These are phyloP conservation scores for Aphaenogaster rudis DNA, from an alignment of 1,140 invertebrate genomes.

Conservation along the genomic window DNA sequence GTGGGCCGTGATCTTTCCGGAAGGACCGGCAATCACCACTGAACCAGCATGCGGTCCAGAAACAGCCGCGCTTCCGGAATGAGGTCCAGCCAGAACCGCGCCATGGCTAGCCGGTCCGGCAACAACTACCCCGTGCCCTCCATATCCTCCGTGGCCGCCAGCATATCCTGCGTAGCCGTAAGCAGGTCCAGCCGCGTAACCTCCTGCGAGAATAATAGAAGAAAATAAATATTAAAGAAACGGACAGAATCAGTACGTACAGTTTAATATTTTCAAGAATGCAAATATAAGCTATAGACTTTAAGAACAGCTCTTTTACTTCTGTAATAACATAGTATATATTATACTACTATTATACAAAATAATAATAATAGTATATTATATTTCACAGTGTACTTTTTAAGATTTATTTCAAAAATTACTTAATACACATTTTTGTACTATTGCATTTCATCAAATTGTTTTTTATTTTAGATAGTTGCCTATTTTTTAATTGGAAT, in stretches of 20 bases:
- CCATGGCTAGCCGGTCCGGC: slow-evolving; percentile 80
- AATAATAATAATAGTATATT: not conserved
- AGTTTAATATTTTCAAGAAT: slow-evolving; percentile 2
- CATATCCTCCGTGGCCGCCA: slow-evolving; percentile 70
- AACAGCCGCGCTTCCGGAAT: slow-evolving; percentile 82
- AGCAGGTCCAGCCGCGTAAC: slow-evolving; percentile 63
- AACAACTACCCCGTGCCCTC: slow-evolving; percentile 74
- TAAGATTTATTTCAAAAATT: slow-evolving; percentile 4
- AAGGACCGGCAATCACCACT: slow-evolving; percentile 84
- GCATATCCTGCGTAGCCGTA: slow-evolving; percentile 69
- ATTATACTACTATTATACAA: too few species aligned
- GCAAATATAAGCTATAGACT: not conserved
- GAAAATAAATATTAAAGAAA: not conserved
- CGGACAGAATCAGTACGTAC: too few species aligned
- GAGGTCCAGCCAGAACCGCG: slow-evolving; percentile 82
- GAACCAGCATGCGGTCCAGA: slow-evolving; percentile 84
- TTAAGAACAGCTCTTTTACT: not conserved
- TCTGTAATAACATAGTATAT: too few species aligned
- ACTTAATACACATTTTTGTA: not conserved
- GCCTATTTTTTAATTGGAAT: not conserved
- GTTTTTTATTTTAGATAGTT: not conserved
- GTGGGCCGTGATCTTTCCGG: slow-evolving; percentile 85
- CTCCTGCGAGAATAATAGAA: slow-evolving; percentile 15
- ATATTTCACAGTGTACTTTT: not conserved
- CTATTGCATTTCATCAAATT: not conserved